Evolutionary conservation across 23 tunicate species (phyloP).

Genomic region (Ciona savignyi): DNA sequence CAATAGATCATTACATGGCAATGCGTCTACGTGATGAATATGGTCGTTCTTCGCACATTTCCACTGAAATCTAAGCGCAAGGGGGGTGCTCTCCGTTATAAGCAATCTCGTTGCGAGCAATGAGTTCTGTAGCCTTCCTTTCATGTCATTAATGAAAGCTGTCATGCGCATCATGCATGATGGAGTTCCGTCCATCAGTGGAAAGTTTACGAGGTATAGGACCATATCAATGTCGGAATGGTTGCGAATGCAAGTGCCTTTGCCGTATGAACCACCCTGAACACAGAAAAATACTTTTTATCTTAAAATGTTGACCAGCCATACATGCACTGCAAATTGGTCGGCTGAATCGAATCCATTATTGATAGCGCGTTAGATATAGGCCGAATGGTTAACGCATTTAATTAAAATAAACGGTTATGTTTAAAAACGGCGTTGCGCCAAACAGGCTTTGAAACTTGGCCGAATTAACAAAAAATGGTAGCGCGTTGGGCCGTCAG

Average conservation of each 20-base stretch:
- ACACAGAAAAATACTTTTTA: no score
- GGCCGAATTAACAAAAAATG: no score
- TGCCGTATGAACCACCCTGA: constrained; percentile 70
- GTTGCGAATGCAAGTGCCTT: constrained; percentile 39
- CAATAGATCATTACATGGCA: constrained; percentile 44
- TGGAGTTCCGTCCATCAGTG: constrained; percentile 13
- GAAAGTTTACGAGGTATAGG: constrained; percentile 17
- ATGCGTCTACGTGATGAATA: constrained; percentile 45
- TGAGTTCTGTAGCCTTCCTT: constrained; percentile 23
- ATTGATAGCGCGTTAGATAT: no score
- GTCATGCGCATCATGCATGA: not conserved
- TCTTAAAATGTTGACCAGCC: no score
- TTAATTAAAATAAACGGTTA: no score
- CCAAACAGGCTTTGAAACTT: no score
- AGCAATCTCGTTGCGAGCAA: constrained; percentile 32
- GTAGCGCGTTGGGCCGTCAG: no score
- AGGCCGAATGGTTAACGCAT: no score
- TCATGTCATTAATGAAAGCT: constrained; percentile 12
- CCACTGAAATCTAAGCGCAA: constrained; percentile 41
- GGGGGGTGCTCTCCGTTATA: constrained; percentile 20
- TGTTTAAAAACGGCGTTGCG: no score
- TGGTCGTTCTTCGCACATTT: constrained; percentile 45
- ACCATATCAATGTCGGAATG: constrained; percentile 64
- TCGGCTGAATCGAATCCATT: no score
- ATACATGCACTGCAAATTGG: no score